phyloP scores from a whole-genome alignment of 2,797 vertebrate genomes.

The Acanthopagrus latus region DNA sequence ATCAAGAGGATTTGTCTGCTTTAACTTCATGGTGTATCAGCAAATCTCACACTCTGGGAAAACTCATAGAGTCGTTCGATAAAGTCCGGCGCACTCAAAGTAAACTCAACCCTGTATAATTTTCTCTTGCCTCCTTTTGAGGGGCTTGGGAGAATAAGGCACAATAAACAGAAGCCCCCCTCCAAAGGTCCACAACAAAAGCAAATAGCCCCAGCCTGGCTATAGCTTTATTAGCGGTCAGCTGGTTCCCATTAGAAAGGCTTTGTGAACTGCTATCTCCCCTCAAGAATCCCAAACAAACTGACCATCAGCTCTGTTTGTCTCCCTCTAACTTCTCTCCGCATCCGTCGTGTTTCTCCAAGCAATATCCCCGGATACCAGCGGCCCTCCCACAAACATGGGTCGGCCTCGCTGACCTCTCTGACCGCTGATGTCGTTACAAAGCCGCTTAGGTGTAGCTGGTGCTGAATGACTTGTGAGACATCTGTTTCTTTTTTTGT shows the following conservation, averaged over 20 bases:
- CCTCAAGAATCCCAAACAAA: constrained; percentile 84
- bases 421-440: constrained; percentile 37
- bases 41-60: constrained; percentile 71
- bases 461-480: constrained; percentile 37
- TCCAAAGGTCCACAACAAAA: constrained; percentile 76
- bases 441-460: constrained; percentile 35
- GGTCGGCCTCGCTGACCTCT: constrained; percentile 53
- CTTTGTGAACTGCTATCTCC: constrained; percentile 82
- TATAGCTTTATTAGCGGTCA: constrained; percentile 77
- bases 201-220: constrained; percentile 73
- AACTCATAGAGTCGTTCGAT: constrained; percentile 50
- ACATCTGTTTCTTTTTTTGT: constrained; percentile 8
- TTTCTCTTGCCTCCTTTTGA: constrained; percentile 61
- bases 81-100: constrained; percentile 51
- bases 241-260: constrained; percentile 82
- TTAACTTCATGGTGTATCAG: constrained; percentile 59
- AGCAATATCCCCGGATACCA: constrained; percentile 68
- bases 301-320: constrained; percentile 74
- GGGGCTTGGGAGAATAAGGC: constrained; percentile 66
- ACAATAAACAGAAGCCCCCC: constrained; percentile 79
- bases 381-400: constrained; percentile 45
- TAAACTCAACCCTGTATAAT: constrained; percentile 63
- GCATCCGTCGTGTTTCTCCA: constrained; percentile 46
- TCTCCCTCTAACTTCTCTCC: constrained; percentile 64
- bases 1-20: constrained; percentile 48